Conservation (phyloP, 2,113 vertebrate species). For the Phyllopteryx taeniolatus region DNA sequence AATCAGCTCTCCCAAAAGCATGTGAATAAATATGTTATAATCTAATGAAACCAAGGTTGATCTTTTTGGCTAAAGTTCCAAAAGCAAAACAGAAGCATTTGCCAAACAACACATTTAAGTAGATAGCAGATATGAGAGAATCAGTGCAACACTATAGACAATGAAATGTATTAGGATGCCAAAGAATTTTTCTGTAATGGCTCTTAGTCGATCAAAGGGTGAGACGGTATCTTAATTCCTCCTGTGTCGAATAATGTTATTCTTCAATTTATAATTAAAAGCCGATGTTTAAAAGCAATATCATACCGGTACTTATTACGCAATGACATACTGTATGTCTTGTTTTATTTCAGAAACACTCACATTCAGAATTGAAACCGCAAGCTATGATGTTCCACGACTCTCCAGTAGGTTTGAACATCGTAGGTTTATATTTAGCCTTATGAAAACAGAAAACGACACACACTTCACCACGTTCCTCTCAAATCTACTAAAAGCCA, state of each 20-base stretch:
- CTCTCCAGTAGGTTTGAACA: conserved; percentile 48
- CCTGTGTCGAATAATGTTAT: not conserved
- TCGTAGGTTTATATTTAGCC: conserved; percentile 62
- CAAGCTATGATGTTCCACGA: conserved; percentile 45
- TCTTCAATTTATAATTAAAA: conserved; percentile 1
- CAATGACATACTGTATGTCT: conserved; percentile 1
- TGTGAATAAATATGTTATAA: no score
- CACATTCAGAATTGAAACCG: conserved; percentile 58
- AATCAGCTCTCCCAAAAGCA: no score
- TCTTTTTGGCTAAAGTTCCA: no score
- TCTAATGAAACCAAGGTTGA: no score
- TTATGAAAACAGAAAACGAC: conserved; percentile 56
- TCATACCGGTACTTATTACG: not conserved
- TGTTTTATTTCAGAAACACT: conserved; percentile 29
- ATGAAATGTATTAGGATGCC: no score
- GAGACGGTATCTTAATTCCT: not conserved
- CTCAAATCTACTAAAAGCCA: conserved; percentile 19
- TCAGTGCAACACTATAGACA: no score
- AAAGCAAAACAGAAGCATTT: no score
- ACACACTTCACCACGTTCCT: conserved; percentile 50
- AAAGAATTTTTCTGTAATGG: no score
- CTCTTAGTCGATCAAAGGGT: no score
- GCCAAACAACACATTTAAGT: no score
- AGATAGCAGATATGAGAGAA: no score
- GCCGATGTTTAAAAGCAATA: not conserved